A percentile compares a stretch with the other conserved stretches of the same genome.
These are phyloP conservation scores for Sturnus vulgaris DNA, from an alignment of 2,113 vertebrate species.

Conservation along the genomic window DNA sequence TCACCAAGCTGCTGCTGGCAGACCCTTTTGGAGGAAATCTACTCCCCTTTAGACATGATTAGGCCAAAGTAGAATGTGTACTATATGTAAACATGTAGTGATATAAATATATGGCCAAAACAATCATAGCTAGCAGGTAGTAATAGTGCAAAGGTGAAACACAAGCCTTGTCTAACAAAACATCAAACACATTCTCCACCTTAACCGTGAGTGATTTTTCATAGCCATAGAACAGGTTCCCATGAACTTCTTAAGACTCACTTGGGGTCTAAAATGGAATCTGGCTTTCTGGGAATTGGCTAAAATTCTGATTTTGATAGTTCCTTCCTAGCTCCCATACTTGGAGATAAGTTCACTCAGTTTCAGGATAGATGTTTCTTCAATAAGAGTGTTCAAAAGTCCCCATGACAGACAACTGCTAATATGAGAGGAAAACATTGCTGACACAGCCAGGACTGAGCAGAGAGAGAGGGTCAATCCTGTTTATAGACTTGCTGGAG, in stretches of 20 bases:
- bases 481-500: conserved; percentile 82
- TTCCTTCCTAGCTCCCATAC: not conserved
- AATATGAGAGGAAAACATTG: not conserved
- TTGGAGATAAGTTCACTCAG: not conserved
- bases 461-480: conserved; percentile 52
- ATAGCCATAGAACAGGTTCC: not conserved
- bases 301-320: not conserved
- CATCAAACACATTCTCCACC: not conserved
- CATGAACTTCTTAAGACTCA: not conserved
- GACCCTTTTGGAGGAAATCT: not conserved
- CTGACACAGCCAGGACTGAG: conserved; percentile 17
- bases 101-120: not conserved
- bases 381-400: not conserved
- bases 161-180: not conserved
- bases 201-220: not conserved
- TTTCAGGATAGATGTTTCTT: not conserved
- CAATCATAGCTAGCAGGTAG: not conserved
- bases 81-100: not conserved
- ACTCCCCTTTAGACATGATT: not conserved
- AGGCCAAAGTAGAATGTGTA: not conserved
- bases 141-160: not conserved
- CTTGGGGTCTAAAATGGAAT: not conserved
- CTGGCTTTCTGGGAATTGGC: not conserved
- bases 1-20: not conserved
- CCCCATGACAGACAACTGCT: not conserved